These are phyloP conservation scores for Pipa parva DNA, from an alignment of 2,113 vertebrate species.

Conservation along the genomic window DNA sequence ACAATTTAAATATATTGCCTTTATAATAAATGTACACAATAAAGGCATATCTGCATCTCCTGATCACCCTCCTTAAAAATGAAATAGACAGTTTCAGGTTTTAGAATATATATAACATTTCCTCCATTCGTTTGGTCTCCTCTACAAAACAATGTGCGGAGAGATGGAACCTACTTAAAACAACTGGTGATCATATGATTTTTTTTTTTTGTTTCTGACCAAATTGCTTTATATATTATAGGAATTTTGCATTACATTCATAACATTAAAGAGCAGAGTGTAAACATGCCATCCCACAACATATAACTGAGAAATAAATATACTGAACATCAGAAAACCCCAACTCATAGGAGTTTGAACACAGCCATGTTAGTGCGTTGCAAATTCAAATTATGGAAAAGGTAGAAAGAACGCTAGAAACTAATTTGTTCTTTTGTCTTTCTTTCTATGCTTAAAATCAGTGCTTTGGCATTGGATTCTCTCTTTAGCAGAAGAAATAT, in stretches of 20 bases:
- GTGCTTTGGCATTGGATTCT: slow-evolving; percentile 23
- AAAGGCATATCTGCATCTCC: neutral
- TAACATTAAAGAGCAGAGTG: neutral
- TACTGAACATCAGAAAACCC: neutral
- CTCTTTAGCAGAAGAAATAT: neutral
- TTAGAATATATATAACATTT: neutral
- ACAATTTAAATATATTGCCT: neutral
- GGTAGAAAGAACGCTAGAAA: neutral
- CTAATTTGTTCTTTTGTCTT: neutral
- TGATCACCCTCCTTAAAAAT: neutral
- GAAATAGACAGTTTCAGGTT: no score
- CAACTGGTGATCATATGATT: neutral
- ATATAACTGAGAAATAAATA: slow-evolving; percentile 14
- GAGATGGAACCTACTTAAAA: neutral
- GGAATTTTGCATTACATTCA: neutral
- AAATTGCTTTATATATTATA: neutral
- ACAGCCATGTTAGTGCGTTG: slow-evolving; percentile 3
- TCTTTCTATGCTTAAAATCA: neutral
- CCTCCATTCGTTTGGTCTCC: no score
- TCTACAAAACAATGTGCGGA: no score
- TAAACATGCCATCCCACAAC: slow-evolving; percentile 1
- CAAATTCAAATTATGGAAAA: neutral
- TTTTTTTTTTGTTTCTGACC: neutral
- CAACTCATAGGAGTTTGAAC: neutral
- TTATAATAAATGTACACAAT: neutral